Evolutionary conservation across 2,113 vertebrate genomes (phyloP), one percentile per base, ranked within the genome.

Genomic region (Cinclus cinclus): DNA sequence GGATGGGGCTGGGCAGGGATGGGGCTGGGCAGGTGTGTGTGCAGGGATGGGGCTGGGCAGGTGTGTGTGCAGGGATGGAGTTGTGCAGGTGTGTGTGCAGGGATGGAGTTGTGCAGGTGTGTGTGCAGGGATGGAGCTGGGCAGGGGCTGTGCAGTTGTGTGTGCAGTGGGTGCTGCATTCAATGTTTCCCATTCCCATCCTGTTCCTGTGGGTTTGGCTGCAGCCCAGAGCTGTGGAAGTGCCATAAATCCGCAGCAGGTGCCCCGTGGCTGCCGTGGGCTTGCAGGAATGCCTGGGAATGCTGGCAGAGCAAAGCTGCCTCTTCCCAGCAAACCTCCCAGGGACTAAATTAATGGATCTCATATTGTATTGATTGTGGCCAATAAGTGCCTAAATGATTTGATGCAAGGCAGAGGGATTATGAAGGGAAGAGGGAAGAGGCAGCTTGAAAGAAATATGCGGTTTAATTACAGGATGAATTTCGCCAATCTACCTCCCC

Each of bases 401-500:
- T 97, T 95, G 97, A 98, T 97, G 95, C 23, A 82, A 98, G 96
- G 90, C 94, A 95, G 96, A 89, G 96, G 95, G 97, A 97, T 96
- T 96, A 96, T 96, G 96, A 93, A 84, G 65, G 95, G 83, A 53
- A 93, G 92, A 93, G 77, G 84, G 94, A 59, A 94, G 93, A 95
- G 83, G 92, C 95, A 87, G 90, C 96, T 94, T 93, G 94, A 94
- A 98, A 98, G 97, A 97, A 98, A 98, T 97, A 97, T 97, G 97
- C 67, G 97, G 97, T 98, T 98, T 98, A 98, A 98, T 98, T 98
- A 98, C 96, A 94, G 98, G 96, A 98, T 98, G 97, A 96, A 97
- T 97, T 97, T 97, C 24, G 6, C 95, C 97, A 93, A 97, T 97
- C 96, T 94, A 11, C 90, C 89, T 91, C 92, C 96, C 96, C 96